Conservation (phyloP, 2,113 vertebrate species). For the Ascaphus truei region DNA sequence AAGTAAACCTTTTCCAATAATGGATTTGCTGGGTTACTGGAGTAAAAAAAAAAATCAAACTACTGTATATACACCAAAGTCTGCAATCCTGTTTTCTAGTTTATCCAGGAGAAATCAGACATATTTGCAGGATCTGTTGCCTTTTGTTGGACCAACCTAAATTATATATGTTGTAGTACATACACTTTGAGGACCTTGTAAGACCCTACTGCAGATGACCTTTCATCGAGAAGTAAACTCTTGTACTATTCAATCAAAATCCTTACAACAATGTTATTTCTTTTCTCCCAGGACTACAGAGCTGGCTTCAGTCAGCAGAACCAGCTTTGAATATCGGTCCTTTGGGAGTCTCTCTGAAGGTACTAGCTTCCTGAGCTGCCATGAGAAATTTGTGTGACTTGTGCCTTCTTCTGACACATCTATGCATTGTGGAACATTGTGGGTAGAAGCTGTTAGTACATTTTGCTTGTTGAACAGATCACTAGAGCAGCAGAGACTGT, state of each 20-base stretch:
- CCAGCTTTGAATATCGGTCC: slow-evolving; percentile 3
- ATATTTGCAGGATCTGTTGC: not conserved
- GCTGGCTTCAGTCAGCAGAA: not conserved
- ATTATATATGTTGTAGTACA: slow-evolving; percentile 8
- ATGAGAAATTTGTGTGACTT: slow-evolving; percentile 7
- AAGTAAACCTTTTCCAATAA: too few relatives aligned
- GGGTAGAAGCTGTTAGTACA: slow-evolving; percentile 9
- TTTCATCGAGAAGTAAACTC: not conserved
- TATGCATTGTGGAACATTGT: not conserved
- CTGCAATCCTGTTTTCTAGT: not conserved
- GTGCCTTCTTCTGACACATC: slow-evolving; percentile 9
- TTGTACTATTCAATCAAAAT: slow-evolving; percentile 10
- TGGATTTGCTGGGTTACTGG: too few relatives aligned
- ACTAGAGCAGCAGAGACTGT: not conserved
- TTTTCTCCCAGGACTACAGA: not conserved
- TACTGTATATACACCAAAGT: too few relatives aligned
- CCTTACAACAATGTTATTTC: slow-evolving; percentile 2
- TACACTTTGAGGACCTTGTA: not conserved
- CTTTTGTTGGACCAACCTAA: not conserved
- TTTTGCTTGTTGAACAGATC: not conserved
- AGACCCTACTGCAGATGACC: not conserved
- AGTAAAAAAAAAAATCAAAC: too few relatives aligned
- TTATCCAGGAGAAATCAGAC: not conserved
- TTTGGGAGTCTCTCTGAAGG: not conserved
- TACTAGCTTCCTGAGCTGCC: slow-evolving; percentile 28